Percentiles rank a stretch among this genome's conserved stretches.
These are phyloP conservation scores for Brachypalpus laphriformis DNA, from an alignment of 2,888 invertebrate species.

Conservation along the genomic window DNA sequence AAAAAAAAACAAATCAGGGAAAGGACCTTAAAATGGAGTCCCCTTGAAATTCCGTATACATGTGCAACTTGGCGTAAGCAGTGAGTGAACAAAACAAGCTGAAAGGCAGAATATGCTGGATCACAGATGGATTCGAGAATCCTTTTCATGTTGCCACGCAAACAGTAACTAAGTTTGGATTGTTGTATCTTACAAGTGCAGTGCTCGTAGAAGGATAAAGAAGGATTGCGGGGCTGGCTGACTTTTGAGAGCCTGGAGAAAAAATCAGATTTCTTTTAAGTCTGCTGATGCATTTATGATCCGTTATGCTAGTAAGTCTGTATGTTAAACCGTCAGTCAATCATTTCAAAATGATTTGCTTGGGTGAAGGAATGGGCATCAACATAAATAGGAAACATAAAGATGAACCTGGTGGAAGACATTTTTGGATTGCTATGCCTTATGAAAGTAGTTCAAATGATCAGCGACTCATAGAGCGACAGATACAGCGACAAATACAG, in stretches of 20 bases:
- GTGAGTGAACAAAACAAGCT: background rate
- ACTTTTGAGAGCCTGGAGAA: background rate
- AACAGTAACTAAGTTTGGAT: background rate
- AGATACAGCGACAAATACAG: no score
- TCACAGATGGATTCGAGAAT: constrained; percentile 23
- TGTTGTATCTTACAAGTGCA: constrained; percentile 18
- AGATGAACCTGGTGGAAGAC: no score
- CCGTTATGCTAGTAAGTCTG: background rate
- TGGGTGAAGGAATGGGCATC: background rate
- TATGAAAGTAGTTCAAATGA: no score
- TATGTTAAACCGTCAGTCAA: background rate
- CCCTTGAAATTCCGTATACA: constrained; percentile 36
- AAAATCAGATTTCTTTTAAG: constrained; percentile 39
- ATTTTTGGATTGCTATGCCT: no score
- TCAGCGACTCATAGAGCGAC: no score
- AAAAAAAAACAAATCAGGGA: background rate
- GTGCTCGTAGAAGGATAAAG: constrained; percentile 22
- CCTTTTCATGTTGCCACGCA: constrained; percentile 47
- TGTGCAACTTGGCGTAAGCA: constrained; percentile 13
- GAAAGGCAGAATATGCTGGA: constrained; percentile 18
- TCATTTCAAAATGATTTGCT: constrained; percentile 24
- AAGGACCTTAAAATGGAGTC: constrained; percentile 49
- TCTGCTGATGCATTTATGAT: constrained; percentile 31
- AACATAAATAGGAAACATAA: no score
- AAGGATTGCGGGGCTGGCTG: constrained; percentile 1